These are phyloP conservation scores for roundworm (Caenorhabditis elegans) DNA, from an alignment of 1,140 invertebrate species.

Conservation along the genomic window WBcel235 BX284603.4:403501-404000, in stretches of 20 bases:
- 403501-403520: neutral
- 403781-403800: too few species aligned
- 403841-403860: too few species aligned
- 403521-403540: neutral
- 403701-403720: neutral
- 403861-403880: too few species aligned
- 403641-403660: neutral
- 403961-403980: too few species aligned
- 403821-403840: too few species aligned
- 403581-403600: conserved; percentile 28
- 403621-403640: neutral
- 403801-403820: too few species aligned
- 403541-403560: conserved; percentile 27
- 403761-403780: too few species aligned
- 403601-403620: conserved; percentile 14
- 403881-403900: too few species aligned
- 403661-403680: conserved; percentile 3
- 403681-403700: neutral
- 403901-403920: too few species aligned
- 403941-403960: too few species aligned
- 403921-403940: too few species aligned
- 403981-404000: neutral
- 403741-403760: too few species aligned
- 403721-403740: neutral
- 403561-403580: conserved; percentile 12